Evolutionary conservation across 2,113 vertebrate genomes (phyloP).

Genomic region (Prietella phreatophila): DNA sequence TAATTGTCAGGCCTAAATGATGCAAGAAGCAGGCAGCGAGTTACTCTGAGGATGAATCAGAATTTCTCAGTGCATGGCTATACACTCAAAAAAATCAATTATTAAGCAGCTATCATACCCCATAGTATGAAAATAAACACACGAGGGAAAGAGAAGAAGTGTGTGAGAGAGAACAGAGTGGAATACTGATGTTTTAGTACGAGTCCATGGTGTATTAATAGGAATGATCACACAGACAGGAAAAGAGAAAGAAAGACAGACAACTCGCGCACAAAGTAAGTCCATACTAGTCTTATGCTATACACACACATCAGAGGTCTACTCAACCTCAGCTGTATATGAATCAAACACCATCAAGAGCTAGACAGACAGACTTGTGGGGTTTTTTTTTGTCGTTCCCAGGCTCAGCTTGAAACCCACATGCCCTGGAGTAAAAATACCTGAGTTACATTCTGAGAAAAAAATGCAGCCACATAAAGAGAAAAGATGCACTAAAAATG

Average conservation of each 20-base stretch:
- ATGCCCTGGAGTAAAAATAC: constrained; percentile 20
- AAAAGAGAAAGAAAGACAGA: constrained; percentile 18
- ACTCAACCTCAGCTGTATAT: constrained; percentile 38
- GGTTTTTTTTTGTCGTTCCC: background rate
- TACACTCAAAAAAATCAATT: constrained; percentile 80
- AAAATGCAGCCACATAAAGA: constrained; percentile 32
- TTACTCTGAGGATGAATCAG: constrained; percentile 79
- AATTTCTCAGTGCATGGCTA: constrained; percentile 78
- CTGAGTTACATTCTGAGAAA: constrained; percentile 10
- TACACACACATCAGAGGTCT: constrained; percentile 38
- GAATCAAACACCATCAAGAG: constrained; percentile 41
- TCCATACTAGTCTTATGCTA: constrained; percentile 48
- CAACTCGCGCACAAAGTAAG: constrained; percentile 52
- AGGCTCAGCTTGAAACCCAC: constrained; percentile 25
- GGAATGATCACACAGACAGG: constrained; percentile 55
- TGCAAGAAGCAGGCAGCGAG: constrained; percentile 72
- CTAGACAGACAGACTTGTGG: constrained; percentile 30
- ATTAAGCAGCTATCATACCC: constrained; percentile 78
- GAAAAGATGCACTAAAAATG: constrained; percentile 9
- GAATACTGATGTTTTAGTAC: constrained; percentile 59
- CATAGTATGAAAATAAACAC: constrained; percentile 80
- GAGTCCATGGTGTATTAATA: constrained; percentile 61
- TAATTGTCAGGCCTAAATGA: constrained; percentile 72
- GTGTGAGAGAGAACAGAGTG: constrained; percentile 54
- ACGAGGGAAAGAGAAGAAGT: constrained; percentile 52